A percentile compares a stretch with the other conserved stretches of the same genome.
phyloP scores from a whole-genome alignment of 2,888 invertebrate species.

The Phrixothrix hirtus region DNA sequence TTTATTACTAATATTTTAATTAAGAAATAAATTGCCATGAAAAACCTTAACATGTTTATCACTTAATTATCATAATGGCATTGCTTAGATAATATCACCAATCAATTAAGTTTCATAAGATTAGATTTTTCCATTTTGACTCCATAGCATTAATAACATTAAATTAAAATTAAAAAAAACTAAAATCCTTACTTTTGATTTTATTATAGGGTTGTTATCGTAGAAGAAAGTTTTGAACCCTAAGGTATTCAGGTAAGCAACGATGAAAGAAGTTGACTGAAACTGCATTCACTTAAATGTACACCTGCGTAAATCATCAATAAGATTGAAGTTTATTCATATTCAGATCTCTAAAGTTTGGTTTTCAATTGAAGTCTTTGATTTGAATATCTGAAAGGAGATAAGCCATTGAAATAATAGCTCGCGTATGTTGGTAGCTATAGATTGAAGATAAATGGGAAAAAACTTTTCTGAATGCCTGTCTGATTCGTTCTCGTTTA shows the following conservation, averaged over 20 bases:
- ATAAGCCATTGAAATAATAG: slow-evolving; percentile 34
- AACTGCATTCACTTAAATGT: slow-evolving; percentile 25
- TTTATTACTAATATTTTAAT: too few species aligned
- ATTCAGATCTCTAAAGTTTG: slow-evolving; percentile 34
- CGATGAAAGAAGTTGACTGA: slow-evolving; percentile 5
- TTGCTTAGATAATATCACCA: too few species aligned
- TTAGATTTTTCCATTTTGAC: too few species aligned
- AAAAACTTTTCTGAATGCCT: slow-evolving; percentile 34
- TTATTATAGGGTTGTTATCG: slow-evolving; percentile 14
- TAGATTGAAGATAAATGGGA: slow-evolving; percentile 37
- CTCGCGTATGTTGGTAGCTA: slow-evolving; percentile 32
- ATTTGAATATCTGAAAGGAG: slow-evolving; percentile 35
- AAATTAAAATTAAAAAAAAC: slow-evolving; percentile 12
- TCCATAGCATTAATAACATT: too few species aligned
- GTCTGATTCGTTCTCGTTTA: slow-evolving; percentile 22
- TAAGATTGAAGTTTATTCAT: slow-evolving; percentile 35
- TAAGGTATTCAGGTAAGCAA: not conserved
- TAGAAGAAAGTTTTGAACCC: slow-evolving; percentile 17
- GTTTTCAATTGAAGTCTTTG: slow-evolving; percentile 34
- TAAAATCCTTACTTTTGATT: slow-evolving; percentile 18
- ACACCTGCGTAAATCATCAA: slow-evolving; percentile 35
- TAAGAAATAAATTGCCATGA: too few species aligned
- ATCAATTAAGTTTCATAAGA: too few species aligned
- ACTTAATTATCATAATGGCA: not conserved
- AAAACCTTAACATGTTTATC: too few species aligned